Conservation (phyloP, 2,888 invertebrate genomes). For the Ornithoptera priamus region DNA sequence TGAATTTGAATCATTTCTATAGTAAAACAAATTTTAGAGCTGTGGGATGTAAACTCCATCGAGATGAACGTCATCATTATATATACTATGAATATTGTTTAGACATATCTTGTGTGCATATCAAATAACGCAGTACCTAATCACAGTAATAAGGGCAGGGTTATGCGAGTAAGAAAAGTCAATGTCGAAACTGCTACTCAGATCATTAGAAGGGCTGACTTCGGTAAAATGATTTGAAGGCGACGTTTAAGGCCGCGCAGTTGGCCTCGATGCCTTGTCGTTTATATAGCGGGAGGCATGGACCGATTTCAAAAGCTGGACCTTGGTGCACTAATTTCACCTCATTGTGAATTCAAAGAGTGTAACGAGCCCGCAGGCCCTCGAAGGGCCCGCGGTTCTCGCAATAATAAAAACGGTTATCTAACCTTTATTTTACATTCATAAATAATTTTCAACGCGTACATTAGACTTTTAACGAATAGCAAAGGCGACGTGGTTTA, state of each 20-base stretch:
- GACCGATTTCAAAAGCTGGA: conserved; percentile 73
- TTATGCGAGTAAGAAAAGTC: conserved; percentile 62
- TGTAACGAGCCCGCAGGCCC: conserved; percentile 70
- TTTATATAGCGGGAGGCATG: conserved; percentile 59
- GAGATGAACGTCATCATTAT: too few relatives aligned
- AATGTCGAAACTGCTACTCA: conserved; percentile 66
- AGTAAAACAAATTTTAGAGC: too few relatives aligned
- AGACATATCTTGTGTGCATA: background rate
- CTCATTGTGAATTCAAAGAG: conserved; percentile 75
- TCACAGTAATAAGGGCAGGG: conserved; percentile 56
- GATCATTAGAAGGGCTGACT: conserved; percentile 74
- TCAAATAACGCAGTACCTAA: background rate
- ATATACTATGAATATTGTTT: background rate
- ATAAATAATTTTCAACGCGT: conserved; percentile 20
- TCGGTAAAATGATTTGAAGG: conserved; percentile 58
- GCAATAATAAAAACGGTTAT: conserved; percentile 29
- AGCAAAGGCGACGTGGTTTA: background rate
- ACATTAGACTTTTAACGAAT: background rate
- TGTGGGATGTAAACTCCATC: too few relatives aligned
- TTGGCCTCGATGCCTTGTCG: conserved; percentile 64
- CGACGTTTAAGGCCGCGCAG: conserved; percentile 66
- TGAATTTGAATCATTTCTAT: too few relatives aligned
- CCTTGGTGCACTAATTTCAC: conserved; percentile 78
- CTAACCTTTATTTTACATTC: conserved; percentile 18
- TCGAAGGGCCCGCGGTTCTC: conserved; percentile 57